Base-by-base conservation (phyloP, 1,140 invertebrate species). In the Drosophila ficusphila region DNA sequence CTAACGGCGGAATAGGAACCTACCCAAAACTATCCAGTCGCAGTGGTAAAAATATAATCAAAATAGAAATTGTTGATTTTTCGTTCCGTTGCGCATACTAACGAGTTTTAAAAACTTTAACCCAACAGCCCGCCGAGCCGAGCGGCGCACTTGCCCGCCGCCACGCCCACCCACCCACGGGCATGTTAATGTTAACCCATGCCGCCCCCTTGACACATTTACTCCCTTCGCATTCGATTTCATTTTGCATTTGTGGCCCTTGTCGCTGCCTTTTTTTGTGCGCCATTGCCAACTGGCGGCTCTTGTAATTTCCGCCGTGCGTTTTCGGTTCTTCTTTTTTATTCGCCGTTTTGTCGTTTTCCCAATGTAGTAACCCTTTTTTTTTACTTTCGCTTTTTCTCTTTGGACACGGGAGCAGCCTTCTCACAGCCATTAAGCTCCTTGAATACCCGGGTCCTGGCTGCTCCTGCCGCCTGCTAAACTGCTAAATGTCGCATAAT, bases 41-140 rank as follows among this genome's bases (percentile, higher is more conserved):
- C 68, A 72, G 75, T 79, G 81, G 61, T 69, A 60, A 25, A 74
- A 88, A 70, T 74, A 88, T 88, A 75, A 86, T 74, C 73, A 74
- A 88, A 86, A 81, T 81, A 88, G 83, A 88, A 82, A 86, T 88
- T 88, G 82, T 86, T 88, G 82, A 88, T 86, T 88, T 88, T 88
- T 82, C 82, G 82, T 88, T 54, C 88, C 82, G 82, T 60, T 88
- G 77, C 74, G 82, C 82, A 86, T 86, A 86, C 82, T 82, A 86
- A 86, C 82, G 82, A 86, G 73, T 70, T 86, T 74, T 61, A 71
- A 81, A 65, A 74, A 61, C 67, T 81, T 76, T 57, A 79, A 76
- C 58, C 71, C 77, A 71, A n/a, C n/a, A n/a, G n/a, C n/a, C n/a
- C n/a, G n/a, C n/a, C 33, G 51, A 49, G 25, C 48, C 41, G 5